These are phyloP conservation scores for Phylloscopus whistleri DNA, from an alignment of 2,113 vertebrate genomes.

Conservation along the genomic window DNA sequence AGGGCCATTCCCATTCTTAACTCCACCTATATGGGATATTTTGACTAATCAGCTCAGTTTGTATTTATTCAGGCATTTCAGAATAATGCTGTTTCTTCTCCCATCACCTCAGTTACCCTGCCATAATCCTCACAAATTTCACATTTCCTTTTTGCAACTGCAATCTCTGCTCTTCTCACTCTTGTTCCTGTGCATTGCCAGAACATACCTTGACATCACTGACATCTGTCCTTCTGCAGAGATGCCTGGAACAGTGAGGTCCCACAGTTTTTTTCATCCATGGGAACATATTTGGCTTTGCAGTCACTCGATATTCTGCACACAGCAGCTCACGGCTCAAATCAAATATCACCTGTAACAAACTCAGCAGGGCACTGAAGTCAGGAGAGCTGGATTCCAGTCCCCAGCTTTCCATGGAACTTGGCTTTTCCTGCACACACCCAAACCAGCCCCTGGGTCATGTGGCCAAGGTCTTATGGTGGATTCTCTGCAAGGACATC, in stretches of 20 bases:
- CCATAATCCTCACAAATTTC: not conserved
- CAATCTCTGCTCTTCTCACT: not conserved
- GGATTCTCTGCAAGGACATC: not conserved
- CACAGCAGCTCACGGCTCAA: conserved; percentile 60
- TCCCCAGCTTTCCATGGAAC: not conserved
- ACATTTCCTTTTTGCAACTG: not conserved
- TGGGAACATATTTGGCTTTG: not conserved
- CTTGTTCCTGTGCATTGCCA: not conserved
- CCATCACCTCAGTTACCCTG: not conserved
- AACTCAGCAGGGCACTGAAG: not conserved
- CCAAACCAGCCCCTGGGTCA: not conserved
- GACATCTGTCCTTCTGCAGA: conserved; percentile 4
- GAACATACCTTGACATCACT: conserved; percentile 61
- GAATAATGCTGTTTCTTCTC: not conserved
- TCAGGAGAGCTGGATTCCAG: not conserved
- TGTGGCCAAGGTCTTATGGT: not conserved
- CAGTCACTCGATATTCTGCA: not conserved
- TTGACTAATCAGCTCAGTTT: not conserved
- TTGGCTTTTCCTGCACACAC: not conserved
- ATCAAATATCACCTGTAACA: conserved; percentile 66
- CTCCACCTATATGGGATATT: not conserved
- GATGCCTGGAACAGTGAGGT: not conserved
- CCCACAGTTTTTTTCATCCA: not conserved
- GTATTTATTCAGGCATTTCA: not conserved
- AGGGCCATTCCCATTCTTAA: not conserved